Evolutionary conservation across 1,140 invertebrate genomes (phyloP).

Genomic region (Zelostemma sp.): DNA sequence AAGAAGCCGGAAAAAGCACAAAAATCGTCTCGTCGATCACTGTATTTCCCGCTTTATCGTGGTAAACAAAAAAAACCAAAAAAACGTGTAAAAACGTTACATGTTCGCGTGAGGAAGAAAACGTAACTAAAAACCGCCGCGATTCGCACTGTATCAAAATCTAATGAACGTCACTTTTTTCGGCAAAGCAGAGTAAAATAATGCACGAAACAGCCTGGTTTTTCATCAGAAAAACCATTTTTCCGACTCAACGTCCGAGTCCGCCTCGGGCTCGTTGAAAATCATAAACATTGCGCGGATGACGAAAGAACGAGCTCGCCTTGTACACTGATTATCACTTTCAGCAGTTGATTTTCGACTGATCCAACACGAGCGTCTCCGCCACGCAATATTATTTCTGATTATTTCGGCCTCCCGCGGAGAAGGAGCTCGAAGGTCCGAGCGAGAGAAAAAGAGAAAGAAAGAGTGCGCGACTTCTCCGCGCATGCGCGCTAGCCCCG

Average conservation of each 20-base stretch:
- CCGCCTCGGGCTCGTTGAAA: constrained; percentile 13
- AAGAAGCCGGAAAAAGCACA: no score
- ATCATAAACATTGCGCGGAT: constrained; percentile 1
- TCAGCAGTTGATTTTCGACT: constrained; percentile 37
- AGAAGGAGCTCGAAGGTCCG: constrained; percentile 9
- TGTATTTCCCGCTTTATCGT: no score
- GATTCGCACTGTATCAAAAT: no score
- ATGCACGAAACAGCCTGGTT: constrained; percentile 10
- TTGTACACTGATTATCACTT: constrained; percentile 17
- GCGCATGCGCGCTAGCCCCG: constrained; percentile 24
- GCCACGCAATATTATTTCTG: no score
- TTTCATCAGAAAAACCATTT: constrained; percentile 26
- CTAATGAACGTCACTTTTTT: constrained; percentile 4
- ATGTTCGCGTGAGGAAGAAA: no score
- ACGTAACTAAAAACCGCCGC: no score
- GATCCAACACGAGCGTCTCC: constrained; percentile 13
- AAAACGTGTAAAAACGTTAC: background rate
- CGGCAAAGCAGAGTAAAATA: constrained; percentile 4
- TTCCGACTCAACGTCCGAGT: constrained; percentile 20
- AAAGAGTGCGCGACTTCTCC: background rate
- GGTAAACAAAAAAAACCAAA: no score
- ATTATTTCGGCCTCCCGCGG: constrained; percentile 36
- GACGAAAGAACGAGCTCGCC: constrained; percentile 1
- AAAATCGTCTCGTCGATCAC: background rate
- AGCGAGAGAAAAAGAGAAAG: background rate